phyloP scores from a whole-genome alignment of 1,140 invertebrate genomes.

The Laupala kohalensis region DNA sequence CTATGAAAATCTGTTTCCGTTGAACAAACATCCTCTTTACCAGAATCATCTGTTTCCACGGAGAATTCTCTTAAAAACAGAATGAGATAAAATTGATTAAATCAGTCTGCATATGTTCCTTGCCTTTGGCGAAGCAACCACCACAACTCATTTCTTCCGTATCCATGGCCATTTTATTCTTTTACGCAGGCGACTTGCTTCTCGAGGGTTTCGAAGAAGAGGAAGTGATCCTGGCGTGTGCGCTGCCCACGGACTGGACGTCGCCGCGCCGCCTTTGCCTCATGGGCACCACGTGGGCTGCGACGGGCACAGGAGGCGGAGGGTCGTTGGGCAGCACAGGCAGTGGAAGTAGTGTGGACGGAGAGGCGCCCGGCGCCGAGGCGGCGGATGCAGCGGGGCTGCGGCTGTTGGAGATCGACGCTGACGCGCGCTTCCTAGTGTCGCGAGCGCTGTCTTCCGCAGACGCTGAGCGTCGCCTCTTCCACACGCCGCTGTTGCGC shows the following conservation, averaged over 20 bases:
- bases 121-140: too few relatives aligned
- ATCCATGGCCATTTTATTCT: not conserved
- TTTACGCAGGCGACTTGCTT: conserved; percentile 22
- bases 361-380: not conserved
- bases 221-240: conserved; percentile 28
- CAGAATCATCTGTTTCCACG: too few relatives aligned
- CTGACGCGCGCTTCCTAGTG: conserved; percentile 25
- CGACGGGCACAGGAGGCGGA: too few relatives aligned
- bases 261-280: not conserved
- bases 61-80: too few relatives aligned
- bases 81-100: too few relatives aligned
- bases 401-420: conserved; percentile 27
- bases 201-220: conserved; percentile 26
- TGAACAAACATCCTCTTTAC: too few relatives aligned
- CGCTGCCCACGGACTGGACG: conserved; percentile 22
- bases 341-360: conserved; percentile 12
- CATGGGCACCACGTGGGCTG: not conserved
- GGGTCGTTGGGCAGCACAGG: too few relatives aligned
- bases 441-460: conserved; percentile 17
- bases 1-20: too few relatives aligned
- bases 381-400: conserved; percentile 13
- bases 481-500: conserved; percentile 19
- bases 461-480: conserved; percentile 18
- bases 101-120: too few relatives aligned
- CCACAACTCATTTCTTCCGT: too few relatives aligned